phyloP scores from a whole-genome alignment of 2,797 vertebrate genomes.

The Synaphobranchus kaupii region DNA sequence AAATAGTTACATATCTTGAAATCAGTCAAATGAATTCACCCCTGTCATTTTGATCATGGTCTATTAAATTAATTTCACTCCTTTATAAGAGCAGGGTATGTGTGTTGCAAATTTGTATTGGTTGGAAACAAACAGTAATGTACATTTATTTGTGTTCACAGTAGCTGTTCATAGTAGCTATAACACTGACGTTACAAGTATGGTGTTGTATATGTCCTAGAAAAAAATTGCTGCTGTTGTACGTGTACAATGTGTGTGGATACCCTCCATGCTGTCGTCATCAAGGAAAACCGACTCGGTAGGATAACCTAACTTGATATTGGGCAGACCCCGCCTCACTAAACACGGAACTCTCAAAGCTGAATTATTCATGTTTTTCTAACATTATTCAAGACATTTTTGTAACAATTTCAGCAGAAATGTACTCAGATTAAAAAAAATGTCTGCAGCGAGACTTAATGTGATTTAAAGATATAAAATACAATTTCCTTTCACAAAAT shows the following conservation, averaged over 20 bases:
- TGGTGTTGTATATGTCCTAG: not conserved
- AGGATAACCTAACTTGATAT: conserved; percentile 43
- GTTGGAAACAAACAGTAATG: not conserved
- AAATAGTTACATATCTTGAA: not conserved
- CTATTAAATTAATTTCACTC: not conserved
- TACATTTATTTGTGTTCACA: conserved; percentile 13
- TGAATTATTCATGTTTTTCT: not conserved
- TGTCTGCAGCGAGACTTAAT: not conserved
- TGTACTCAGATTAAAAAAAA: not conserved
- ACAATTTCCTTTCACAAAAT: not conserved
- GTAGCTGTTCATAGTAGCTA: not conserved
- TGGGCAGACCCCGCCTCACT: conserved; percentile 50
- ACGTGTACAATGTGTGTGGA: conserved; percentile 14
- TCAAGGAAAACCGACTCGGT: conserved; percentile 23
- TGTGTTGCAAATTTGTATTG: not conserved
- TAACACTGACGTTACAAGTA: not conserved
- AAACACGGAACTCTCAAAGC: not conserved
- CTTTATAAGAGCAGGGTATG: conserved; percentile 4
- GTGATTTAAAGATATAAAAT: not conserved
- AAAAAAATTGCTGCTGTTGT: conserved; percentile 1
- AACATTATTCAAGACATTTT: not conserved
- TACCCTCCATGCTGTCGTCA: conserved; percentile 51
- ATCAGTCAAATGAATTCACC: not conserved
- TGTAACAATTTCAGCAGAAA: not conserved
- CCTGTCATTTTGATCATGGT: not conserved